Conservation (phyloP, 1,140 invertebrate genomes). For the Stegodyphus mimosarum region DNA sequence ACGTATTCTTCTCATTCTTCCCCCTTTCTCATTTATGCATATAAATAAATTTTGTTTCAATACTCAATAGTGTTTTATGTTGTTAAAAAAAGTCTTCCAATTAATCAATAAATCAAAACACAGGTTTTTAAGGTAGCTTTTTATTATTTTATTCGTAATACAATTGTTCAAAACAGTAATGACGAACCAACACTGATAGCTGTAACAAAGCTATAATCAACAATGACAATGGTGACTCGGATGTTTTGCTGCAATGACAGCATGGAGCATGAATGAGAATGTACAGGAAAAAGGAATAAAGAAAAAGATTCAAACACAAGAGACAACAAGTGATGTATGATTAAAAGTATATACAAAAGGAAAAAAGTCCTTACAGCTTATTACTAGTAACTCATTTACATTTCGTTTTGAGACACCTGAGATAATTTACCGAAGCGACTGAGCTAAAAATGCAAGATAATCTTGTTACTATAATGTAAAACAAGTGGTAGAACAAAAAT, state of each 20-base stretch:
- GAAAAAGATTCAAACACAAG: neutral
- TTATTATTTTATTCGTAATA: constrained; percentile 53
- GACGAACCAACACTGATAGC: constrained; percentile 48
- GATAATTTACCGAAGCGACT: too few relatives aligned
- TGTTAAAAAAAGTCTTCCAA: too few relatives aligned
- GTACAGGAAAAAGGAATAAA: neutral
- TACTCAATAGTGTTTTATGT: too few relatives aligned
- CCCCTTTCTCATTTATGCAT: too few relatives aligned
- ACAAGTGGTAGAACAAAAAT: too few relatives aligned
- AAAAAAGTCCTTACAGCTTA: too few relatives aligned
- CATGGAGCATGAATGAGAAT: constrained; percentile 9
- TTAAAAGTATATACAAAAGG: constrained; percentile 13
- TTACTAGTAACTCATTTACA: too few relatives aligned
- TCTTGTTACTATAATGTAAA: too few relatives aligned
- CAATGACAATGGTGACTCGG: constrained; percentile 48
- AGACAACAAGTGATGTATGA: constrained; percentile 5
- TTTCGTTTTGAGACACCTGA: too few relatives aligned
- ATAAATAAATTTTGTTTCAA: too few relatives aligned
- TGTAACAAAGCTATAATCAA: constrained; percentile 54
- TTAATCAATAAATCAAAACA: neutral
- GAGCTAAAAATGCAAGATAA: too few relatives aligned
- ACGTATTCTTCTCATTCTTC: too few relatives aligned
- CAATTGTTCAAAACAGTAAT: constrained; percentile 56
- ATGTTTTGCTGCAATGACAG: constrained; percentile 6
- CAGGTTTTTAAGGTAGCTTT: constrained; percentile 23